Base-by-base conservation (phyloP, 2,113 vertebrate genomes). In the Chionis minor region DNA sequence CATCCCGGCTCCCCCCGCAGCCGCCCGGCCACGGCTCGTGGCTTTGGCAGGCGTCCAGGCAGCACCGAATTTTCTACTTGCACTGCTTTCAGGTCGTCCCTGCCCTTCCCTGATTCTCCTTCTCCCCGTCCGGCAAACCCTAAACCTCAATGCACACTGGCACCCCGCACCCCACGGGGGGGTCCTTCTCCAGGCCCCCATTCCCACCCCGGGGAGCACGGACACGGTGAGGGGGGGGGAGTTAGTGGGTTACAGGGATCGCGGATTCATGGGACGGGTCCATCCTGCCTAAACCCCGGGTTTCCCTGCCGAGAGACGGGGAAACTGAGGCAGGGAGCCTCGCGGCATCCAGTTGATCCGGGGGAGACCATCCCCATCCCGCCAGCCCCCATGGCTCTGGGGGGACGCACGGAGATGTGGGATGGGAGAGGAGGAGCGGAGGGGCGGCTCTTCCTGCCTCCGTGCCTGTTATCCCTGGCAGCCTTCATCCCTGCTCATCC, bases 341-440 rank as follows among this genome's bases (percentile, higher is more conserved):
- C 6, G 0, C 2, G 1, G 61, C 44, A 56, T 51, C 35, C 47
- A 1, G 21, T 2, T 5, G 30, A 47, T 32, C 14, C 3, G 0
- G 38, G 15, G 38, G 28, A 35, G 4, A 27, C 8, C 2, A 0
- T 44, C 69, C 67, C 91, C 8, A 0, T 30, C 47, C 47, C 6
- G 0, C 1, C 1, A 52, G 14, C 32, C 14, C 54, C 33, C 23
- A 0, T 0, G 9, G 27, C 18, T 32, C 47, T 6, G 4, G 32
- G 27, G 8, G 3, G 13, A 16, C 2, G 3, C 54, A 12, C 6
- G 0, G 61, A 45, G 79, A 28, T 12, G 54, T 3, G 20, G 28
- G 18, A 23, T 2, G 0, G 1, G 44, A 62, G 51, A 42, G 74
- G 8, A 42, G 38, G n/a, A 61, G 54, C 1, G 1, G 33, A 73